Base-by-base conservation (phyloP, 2,888 invertebrate genomes). In the Oscheius sp. region DNA sequence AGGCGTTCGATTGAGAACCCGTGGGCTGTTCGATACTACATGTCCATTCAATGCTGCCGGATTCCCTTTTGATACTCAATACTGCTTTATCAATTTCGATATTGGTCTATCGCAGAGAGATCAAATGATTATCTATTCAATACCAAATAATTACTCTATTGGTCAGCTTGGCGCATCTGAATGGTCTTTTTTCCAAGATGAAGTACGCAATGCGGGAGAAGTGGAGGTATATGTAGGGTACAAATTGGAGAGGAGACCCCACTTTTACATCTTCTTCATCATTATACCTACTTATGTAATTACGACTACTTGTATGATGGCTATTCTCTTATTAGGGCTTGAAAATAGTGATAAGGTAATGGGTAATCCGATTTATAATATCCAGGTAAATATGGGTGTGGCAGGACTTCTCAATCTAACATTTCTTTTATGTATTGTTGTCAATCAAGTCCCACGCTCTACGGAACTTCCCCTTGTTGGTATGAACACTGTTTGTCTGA, bases 401-500 rank as follows among this genome's bases (percentile, higher is more conserved):
- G 8, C 14, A 12, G 36, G 9, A 36, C 36, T 54, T 32, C 36
- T 54, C 8, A 36, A 36, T 30, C 33, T 12, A 36, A 36, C 36
- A 36, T 36, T 41, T 41, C 41, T 17, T 17, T 41, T 41, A 41
- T 9, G 4, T n/a, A 6, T 17, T 6, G 12, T 54, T 22, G 54
- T 54, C 6, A 12, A 24, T 33, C 20, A 54, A 33, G 54, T 54
- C 20, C 54, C 54, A 6, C 6, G 54, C 17, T 24, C 54, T 33
- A 12, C 17, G 28, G 36, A 54, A 17, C n/a, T 54, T 6, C 54
- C 54, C 17, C 28, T 54, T 54, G 22, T 54, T 3, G 54, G 54
- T 54, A n/a, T 32, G 26, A n/a, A n/a, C n/a, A n/a, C n/a, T n/a
- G n/a, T n/a, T n/a, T n/a, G n/a, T n/a, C 5, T 9, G 17, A 41